Evolutionary conservation across 2,797 vertebrate genomes (phyloP), one percentile per base, ranked within the genome.

Genomic region (Clarias fuscus): DNA sequence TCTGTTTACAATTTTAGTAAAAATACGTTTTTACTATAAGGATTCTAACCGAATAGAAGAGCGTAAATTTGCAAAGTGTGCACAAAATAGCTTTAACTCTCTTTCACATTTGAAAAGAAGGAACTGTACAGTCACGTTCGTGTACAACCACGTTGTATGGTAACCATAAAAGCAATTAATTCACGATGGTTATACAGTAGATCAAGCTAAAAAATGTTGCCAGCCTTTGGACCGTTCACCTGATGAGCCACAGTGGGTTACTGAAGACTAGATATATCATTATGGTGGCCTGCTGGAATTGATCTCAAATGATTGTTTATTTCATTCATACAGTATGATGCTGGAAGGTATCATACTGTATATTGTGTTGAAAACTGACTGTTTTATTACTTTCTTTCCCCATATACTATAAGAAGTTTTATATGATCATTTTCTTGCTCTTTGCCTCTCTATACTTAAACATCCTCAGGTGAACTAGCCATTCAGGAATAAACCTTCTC

Each of bases 211-310:
- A 90, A 84, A 87, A 89, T 87, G 84, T 85, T 78, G 72, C 81
- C 84, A 86, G 88, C 64, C 80, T 85, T 71, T 89, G 71, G 79
- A 82, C 65, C 62, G 79, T 80, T 84, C 68, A 85, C 87, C 87
- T 88, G 88, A 90, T 87, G 85, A 87, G 86, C 85, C 89, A 86
- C 90, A 81, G 89, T 88, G 87, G 85, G 88, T 89, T 75, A 80
- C 71, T 88, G 84, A 85, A 87, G 84, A 65, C 84, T n/a, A 82
- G 30, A 27, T 61, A 71, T 70, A 62, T 86, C 56, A 87, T 84
- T 87, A 86, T 81, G 85, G 84, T 61, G 73, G 85, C 83, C 81
- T 84, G 40, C 53, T 72, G 43, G 43, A 76, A 85, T 86, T 56
- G 71, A 59, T 85, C 88, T 90, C 83, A 86, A 64, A 43, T 80